Evolutionary conservation across 2,888 invertebrate species (phyloP), one percentile per base, ranked within the genome.

Genomic region (Drosophila acutilabella): DNA sequence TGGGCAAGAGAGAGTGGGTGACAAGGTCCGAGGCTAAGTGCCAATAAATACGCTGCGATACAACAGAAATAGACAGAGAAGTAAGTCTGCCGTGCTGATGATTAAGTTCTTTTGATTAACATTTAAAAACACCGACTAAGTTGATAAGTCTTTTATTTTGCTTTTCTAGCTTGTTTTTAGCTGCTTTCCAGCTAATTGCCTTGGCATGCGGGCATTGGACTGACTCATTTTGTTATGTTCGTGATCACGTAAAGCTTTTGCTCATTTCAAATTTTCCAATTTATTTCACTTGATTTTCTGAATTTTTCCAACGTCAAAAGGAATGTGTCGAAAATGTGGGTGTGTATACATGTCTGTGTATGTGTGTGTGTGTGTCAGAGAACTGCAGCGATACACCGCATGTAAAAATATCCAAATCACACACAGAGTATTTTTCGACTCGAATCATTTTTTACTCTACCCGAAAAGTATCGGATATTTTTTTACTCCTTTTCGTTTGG

Each of bases 91-190:
- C 36, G 10, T 14, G 38, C 36, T 18, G 65, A 66, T 65, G 71
- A 74, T 59, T 74, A 52, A 74, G 62, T 74, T 62, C 30, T 13
- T 16, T 33, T 51, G 69, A 58, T 76, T 60, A 60, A 26, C 53
- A 50, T 66, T 62, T 76, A 71, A 30, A 30, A 64, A 48, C 60
- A 53, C 4, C 8, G 23, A 56, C 36, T n/a, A 36, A 60, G 30
- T 40, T 23, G n/a, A 38, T n/a, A 23, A 38, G 14, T 41, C 10
- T 23, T 16, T 40, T 26, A 36, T 36, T 51, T 47, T 26, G 13
- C 23, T 30, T 30, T 33, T 50, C 13, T 26, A 14, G 18, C 36
- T 36, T 36, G 11, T 13, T 26, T 18, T 10, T 14, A 14, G 44
- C 18, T 53, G 54, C 23, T 33, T 58, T 75, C 64, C 73, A 77